phyloP scores from a whole-genome alignment of 1,140 invertebrate species.

The Drosophila tropicalis region DNA sequence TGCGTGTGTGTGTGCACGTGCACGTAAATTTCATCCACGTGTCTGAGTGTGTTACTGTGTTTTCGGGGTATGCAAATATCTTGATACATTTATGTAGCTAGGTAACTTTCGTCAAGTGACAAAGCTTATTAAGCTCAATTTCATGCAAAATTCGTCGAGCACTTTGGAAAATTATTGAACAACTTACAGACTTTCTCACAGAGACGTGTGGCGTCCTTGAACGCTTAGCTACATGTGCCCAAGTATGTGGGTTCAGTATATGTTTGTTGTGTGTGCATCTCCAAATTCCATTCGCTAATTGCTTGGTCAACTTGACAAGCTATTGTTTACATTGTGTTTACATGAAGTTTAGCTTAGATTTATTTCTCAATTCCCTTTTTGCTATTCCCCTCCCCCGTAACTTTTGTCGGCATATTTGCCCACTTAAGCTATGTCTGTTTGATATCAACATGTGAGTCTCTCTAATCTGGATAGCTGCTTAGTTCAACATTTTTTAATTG shows the following conservation, averaged over 20 bases:
- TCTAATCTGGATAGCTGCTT: constrained; percentile 24
- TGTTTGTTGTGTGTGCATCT: background rate
- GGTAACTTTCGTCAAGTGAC: constrained; percentile 19
- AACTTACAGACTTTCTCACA: background rate
- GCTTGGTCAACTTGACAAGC: constrained; percentile 16
- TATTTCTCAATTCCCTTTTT: constrained; percentile 7
- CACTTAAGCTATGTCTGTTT: constrained; percentile 3
- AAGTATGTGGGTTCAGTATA: background rate
- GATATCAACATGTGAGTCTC: constrained; percentile 9
- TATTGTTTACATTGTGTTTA: constrained; percentile 20
- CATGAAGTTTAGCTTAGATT: constrained; percentile 11
- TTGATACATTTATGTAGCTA: constrained; percentile 20
- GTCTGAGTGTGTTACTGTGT: constrained; percentile 6
- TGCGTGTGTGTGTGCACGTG: constrained; percentile 33
- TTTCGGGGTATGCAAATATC: constrained; percentile 14
- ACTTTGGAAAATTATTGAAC: constrained; percentile 9
- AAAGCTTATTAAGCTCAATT: constrained; percentile 22
- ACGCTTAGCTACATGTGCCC: background rate
- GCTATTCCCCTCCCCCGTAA: background rate
- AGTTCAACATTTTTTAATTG: constrained; percentile 41
- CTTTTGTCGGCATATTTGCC: constrained; percentile 9
- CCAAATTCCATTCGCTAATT: constrained; percentile 20
- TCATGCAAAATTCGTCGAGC: background rate
- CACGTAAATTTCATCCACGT: constrained; percentile 33
- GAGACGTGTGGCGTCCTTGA: constrained; percentile 20